These are phyloP conservation scores for Eudasyphora cyanicolor DNA, from an alignment of 2,888 invertebrate species.

Conservation along the genomic window DNA sequence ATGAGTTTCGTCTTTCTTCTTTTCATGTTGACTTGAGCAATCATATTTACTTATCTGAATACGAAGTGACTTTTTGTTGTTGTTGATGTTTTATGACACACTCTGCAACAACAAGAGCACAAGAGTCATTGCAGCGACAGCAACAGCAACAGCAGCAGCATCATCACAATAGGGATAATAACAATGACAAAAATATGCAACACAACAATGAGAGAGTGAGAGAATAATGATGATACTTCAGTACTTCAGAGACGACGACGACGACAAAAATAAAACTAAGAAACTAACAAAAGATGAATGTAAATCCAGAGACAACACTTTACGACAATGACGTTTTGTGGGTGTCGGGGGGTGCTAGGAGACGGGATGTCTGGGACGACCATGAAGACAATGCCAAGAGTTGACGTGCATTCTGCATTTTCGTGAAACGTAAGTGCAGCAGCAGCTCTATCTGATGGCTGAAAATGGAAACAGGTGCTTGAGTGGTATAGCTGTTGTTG, in stretches of 20 bases:
- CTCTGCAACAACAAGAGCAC: constrained; percentile 13
- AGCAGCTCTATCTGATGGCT: neutral
- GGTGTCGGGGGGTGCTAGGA: too few species aligned
- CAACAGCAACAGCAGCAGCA: constrained; percentile 11
- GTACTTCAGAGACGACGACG: neutral
- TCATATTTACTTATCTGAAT: constrained; percentile 58
- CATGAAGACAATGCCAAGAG: neutral
- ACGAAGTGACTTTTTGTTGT: constrained; percentile 49
- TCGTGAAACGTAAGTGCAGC: neutral
- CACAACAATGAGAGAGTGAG: neutral
- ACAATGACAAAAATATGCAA: constrained; percentile 18
- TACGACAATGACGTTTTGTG: constrained; percentile 18
- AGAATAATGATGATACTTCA: neutral
- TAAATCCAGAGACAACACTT: constrained; percentile 7
- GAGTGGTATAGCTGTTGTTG: neutral
- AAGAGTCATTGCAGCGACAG: neutral
- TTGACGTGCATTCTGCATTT: neutral
- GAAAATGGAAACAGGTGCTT: neutral
- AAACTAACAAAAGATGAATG: neutral
- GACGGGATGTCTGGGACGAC: too few species aligned
- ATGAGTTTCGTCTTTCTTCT: neutral
- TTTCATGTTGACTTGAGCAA: constrained; percentile 57
- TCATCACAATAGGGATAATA: too few species aligned
- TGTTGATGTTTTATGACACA: constrained; percentile 55
- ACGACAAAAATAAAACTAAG: neutral